phyloP scores from a whole-genome alignment of 2,888 invertebrate genomes.

The Axea sp. region DNA sequence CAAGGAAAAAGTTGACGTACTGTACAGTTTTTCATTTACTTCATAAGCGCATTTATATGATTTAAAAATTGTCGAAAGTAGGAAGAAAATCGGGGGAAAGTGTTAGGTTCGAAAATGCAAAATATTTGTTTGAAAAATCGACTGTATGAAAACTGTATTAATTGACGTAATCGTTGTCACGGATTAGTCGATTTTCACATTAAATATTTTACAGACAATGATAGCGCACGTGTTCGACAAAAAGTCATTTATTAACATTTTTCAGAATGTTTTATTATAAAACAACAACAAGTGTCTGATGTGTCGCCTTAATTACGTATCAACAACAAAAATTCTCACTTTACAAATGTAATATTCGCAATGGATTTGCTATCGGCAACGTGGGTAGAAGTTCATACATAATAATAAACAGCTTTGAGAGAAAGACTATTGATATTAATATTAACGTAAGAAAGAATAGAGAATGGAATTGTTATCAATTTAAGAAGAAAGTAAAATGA shows the following conservation, averaged over 20 bases:
- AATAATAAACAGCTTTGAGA: slow-evolving; percentile 5
- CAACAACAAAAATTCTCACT: slow-evolving; percentile 43
- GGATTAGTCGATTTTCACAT: slow-evolving; percentile 14
- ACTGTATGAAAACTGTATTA: slow-evolving; percentile 19
- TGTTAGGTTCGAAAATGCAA: slow-evolving; percentile 17
- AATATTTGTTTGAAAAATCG: slow-evolving; percentile 39
- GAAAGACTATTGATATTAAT: slow-evolving; percentile 5
- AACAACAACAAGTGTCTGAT: slow-evolving; percentile 41
- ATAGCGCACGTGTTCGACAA: slow-evolving; percentile 24
- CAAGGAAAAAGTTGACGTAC: slow-evolving; percentile 12
- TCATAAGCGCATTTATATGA: background rate
- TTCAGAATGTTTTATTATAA: slow-evolving; percentile 43
- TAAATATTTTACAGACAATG: slow-evolving; percentile 40
- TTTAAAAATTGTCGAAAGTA: background rate
- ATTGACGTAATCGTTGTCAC: slow-evolving; percentile 22
- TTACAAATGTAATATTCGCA: slow-evolving; percentile 28
- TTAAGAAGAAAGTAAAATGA: slow-evolving; percentile 10
- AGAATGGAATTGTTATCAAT: background rate
- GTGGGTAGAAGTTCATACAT: background rate
- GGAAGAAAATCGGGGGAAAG: slow-evolving; percentile 20
- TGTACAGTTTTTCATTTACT: slow-evolving; percentile 16
- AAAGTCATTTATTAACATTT: slow-evolving; percentile 37
- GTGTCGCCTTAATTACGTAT: slow-evolving; percentile 32
- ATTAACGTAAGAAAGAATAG: slow-evolving; percentile 3
- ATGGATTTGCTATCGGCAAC: slow-evolving; percentile 6